Evolutionary conservation across 2,888 invertebrate genomes (phyloP).

Genomic region (Suillia variegata): DNA sequence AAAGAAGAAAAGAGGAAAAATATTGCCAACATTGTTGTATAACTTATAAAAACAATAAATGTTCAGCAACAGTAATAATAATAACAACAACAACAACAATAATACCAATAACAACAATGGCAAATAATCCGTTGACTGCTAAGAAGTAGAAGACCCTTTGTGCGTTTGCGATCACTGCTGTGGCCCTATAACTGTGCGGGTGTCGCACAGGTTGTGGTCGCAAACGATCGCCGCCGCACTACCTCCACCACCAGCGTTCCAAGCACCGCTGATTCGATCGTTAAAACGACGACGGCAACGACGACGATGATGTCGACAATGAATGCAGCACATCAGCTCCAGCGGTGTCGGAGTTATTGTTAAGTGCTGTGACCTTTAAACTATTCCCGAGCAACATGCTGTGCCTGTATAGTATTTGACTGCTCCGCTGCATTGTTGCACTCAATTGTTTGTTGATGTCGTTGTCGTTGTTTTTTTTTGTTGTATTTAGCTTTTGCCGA

Average conservation of each 20-base stretch:
- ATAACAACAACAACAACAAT: too few species aligned
- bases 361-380: conserved; percentile 40
- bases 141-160: background rate
- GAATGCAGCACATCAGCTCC: background rate
- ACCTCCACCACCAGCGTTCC: background rate
- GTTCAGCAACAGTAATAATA: too few species aligned
- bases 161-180: too few species aligned
- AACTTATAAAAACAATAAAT: background rate
- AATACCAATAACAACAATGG: too few species aligned
- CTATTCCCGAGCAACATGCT: conserved; percentile 20
- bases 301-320: background rate
- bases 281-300: too few species aligned
- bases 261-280: too few species aligned
- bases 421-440: background rate
- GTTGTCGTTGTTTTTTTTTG: too few species aligned
- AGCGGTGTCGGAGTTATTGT: conserved; percentile 40
- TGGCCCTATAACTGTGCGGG: background rate
- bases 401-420: too few species aligned
- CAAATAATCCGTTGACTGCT: background rate
- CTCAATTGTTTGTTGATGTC: background rate
- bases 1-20: background rate
- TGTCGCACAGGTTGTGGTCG: background rate
- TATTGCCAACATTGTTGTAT: background rate
- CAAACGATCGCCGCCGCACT: background rate
- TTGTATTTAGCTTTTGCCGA: too few species aligned